These are phyloP conservation scores for Luperina nickerlii DNA, from an alignment of 2,888 invertebrate genomes.

Conservation along the genomic window DNA sequence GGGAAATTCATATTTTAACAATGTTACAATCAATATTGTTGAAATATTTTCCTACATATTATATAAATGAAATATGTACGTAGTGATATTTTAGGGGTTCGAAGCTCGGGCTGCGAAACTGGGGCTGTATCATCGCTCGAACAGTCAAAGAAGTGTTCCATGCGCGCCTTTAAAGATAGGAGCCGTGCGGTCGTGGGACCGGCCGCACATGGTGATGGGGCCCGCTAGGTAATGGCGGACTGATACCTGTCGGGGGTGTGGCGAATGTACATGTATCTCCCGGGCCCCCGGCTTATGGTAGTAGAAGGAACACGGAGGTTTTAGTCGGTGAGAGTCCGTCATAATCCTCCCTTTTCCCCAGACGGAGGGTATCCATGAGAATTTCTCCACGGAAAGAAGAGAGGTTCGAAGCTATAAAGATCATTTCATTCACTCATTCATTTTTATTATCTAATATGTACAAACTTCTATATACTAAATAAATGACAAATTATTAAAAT, in stretches of 20 bases:
- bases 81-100: background rate
- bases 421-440: background rate
- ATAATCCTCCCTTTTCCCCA: background rate
- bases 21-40: constrained; percentile 22
- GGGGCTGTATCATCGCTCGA: background rate
- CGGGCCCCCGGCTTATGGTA: background rate
- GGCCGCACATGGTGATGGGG: background rate
- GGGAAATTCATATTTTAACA: constrained; percentile 30
- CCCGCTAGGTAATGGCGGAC: too few relatives aligned
- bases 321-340: background rate
- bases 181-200: background rate
- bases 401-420: background rate
- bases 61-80: background rate
- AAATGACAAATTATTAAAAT: too few relatives aligned
- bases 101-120: background rate
- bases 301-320: background rate
- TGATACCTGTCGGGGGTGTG: too few relatives aligned
- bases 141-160: background rate
- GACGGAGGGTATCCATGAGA: background rate
- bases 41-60: constrained; percentile 3
- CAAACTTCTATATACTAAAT: too few relatives aligned
- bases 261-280: too few relatives aligned
- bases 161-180: background rate
- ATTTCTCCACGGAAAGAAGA: background rate
- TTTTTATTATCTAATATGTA: too few relatives aligned